Evolutionary conservation across 2,888 invertebrate genomes (phyloP).

Genomic region (Lucinisca nassula): DNA sequence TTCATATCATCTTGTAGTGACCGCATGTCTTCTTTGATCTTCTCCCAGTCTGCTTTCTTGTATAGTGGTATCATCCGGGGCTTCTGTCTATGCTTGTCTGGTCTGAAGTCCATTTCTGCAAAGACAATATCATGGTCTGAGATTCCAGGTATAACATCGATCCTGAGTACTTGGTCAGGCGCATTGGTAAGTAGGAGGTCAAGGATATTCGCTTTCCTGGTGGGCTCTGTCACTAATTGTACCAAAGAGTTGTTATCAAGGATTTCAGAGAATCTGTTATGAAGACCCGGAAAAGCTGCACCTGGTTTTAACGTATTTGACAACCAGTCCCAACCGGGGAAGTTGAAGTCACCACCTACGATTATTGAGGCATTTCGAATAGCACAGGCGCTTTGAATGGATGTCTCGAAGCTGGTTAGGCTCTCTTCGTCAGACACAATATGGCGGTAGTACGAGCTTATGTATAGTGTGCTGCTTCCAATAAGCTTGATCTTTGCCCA

Average conservation of each 20-base stretch:
- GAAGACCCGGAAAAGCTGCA: background rate
- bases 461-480: background rate
- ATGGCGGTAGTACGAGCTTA: slow-evolving; percentile 1
- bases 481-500: too few species aligned
- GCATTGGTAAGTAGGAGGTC: slow-evolving; percentile 59
- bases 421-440: slow-evolving; percentile 20
- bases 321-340: slow-evolving; percentile 53
- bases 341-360: slow-evolving; percentile 41
- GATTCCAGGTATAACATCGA: too few species aligned
- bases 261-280: slow-evolving; percentile 39
- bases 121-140: slow-evolving; percentile 33
- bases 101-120: background rate
- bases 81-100: background rate
- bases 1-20: background rate
- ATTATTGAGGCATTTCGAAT: slow-evolving; percentile 3
- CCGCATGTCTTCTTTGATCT: background rate
- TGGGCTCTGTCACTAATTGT: slow-evolving; percentile 55
- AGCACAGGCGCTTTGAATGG: background rate
- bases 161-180: slow-evolving; percentile 17
- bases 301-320: slow-evolving; percentile 30
- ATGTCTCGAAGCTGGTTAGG: background rate
- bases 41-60: slow-evolving; percentile 22
- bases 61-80: slow-evolving; percentile 17
- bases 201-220: slow-evolving; percentile 49
- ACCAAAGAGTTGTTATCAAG: slow-evolving; percentile 49